Percentiles rank a stretch among this genome's conserved stretches.
Evolutionary conservation across 2,113 vertebrate species (phyloP).

Genomic region (Dipodomys spectabilis): DNA sequence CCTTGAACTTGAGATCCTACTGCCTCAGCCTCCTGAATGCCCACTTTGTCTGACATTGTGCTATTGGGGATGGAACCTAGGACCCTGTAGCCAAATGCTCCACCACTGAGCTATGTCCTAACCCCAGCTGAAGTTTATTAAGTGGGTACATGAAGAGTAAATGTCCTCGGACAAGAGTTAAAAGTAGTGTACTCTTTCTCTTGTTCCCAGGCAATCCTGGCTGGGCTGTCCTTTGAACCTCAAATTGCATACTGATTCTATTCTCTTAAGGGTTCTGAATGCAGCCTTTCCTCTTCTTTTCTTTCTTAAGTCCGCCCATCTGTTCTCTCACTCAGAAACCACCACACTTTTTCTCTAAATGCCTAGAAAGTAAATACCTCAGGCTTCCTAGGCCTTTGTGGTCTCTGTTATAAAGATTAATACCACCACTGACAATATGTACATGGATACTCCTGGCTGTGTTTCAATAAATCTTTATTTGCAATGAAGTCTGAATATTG

Average conservation of each 20-base stretch:
- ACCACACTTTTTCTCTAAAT: background rate
- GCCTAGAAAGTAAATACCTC: background rate
- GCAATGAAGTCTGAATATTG: background rate
- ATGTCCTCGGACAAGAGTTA: background rate
- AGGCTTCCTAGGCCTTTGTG: background rate
- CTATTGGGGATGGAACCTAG: no score
- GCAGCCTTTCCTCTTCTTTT: background rate
- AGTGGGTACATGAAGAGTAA: background rate
- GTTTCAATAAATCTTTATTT: slow-evolving; percentile 13
- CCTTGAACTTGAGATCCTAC: no score
- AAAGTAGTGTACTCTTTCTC: background rate
- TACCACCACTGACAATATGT: background rate
- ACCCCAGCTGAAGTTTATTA: background rate
- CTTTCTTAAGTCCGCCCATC: background rate
- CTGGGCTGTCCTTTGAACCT: background rate
- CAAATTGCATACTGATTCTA: background rate
- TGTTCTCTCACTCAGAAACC: background rate
- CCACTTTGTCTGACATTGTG: no score
- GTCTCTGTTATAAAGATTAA: background rate
- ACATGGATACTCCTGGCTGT: background rate
- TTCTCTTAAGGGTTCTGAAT: background rate
- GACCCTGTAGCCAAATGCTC: no score
- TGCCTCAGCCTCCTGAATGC: no score
- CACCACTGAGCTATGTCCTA: no score
- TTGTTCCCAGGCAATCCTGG: background rate